These are phyloP conservation scores for Anhinga anhinga DNA, from an alignment of 2,113 vertebrate genomes.

Conservation along the genomic window DNA sequence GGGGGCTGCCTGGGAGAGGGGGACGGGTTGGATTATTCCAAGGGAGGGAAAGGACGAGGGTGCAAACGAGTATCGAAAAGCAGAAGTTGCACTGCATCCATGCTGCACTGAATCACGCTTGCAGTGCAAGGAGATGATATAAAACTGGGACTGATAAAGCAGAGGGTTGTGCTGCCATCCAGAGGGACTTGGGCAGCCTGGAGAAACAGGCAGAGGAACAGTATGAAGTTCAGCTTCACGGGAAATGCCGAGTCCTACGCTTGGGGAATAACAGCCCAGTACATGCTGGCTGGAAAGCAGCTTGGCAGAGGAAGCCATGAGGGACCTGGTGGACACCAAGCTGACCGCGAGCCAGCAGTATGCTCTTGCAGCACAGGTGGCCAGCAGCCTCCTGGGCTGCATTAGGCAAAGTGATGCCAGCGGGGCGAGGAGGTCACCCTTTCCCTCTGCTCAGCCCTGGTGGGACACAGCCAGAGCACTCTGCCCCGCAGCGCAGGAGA, in stretches of 20 bases:
- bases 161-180: slow-evolving; percentile 60
- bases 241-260: not conserved
- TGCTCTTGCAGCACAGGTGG: not conserved
- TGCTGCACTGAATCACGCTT: rapidly evolving
- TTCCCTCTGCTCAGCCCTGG: not conserved
- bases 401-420: not conserved
- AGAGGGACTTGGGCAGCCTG: not conserved
- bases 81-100: rapidly evolving
- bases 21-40: not conserved
- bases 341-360: rapidly evolving
- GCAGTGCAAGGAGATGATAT: not conserved
- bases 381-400: not conserved
- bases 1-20: not conserved
- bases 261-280: not conserved
- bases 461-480: not conserved
- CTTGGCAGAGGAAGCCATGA: not conserved
- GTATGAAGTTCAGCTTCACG: not conserved
- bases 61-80: not conserved
- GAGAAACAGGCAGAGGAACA: not conserved
- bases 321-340: not conserved
- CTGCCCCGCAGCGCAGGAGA: not conserved
- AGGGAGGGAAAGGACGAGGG: not conserved
- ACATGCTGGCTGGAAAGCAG: rapidly evolving
- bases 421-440: not conserved
- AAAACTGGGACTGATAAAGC: not conserved